Base-by-base conservation (phyloP, 2,888 invertebrate genomes). In the Hypercompe scribonia region DNA sequence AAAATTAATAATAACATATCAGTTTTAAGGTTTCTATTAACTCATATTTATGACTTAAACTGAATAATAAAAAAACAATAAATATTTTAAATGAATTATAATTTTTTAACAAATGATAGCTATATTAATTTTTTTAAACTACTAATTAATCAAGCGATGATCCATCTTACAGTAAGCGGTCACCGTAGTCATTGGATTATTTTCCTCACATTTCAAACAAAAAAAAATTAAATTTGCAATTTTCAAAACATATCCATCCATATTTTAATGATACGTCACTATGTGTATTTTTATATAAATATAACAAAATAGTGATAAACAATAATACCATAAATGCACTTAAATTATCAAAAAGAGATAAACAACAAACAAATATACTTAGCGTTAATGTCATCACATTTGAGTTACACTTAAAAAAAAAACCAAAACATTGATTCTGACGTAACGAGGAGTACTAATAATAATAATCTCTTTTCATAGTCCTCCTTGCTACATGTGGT, bases 281-380 rank as follows among this genome's bases (percentile, higher is more conserved):
- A 24, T 2, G 24, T 54, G 54, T n/a, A 54, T n/a, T 54, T n/a
- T 54, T 54, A n/a, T 54, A 54, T 10, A 15, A 28, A 13, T 5
- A 58, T 58, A 58, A 58, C 58, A 58, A 58, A 58, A 58, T 28
- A 58, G 33, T 64, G 31, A 64, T 8, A 70, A 42, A 61, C 33
- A 46, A 58, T 18, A 58, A 58, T 21, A 7, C 39, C 36, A 10
- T 33, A 31, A 4, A 21, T 66, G 66, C 31, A 66, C 66, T 66
- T 65, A 46, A 28, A 70, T 31, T 2, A n/a, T 65, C 34, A 15
- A 63, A 36, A 63, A n/a, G 42, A 46, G 3, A n/a, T 34, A 7
- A 34, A 64, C n/a, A 65, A 71, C 24, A 66, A 70, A 64, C n/a
- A 70, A 13, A 66, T 74, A 73, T 73, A 58, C 82, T 74, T 81